A percentile compares a stretch with the other conserved stretches of the same genome.
Evolutionary conservation across 2,797 vertebrate species (phyloP).

Genomic region (Mycteria americana): DNA sequence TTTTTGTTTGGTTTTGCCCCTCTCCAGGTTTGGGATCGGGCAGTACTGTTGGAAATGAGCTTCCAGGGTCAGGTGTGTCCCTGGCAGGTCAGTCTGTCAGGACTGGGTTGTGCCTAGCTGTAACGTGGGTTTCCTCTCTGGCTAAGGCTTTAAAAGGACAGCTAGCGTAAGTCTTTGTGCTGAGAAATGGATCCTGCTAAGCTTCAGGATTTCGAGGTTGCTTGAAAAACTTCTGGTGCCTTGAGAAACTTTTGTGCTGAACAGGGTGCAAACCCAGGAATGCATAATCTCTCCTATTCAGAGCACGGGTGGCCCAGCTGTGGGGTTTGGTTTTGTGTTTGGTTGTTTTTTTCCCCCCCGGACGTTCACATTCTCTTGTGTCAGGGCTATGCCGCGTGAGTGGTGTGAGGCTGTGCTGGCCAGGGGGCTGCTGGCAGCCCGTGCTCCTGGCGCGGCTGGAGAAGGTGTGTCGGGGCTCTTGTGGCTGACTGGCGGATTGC

Average conservation of each 20-base stretch:
- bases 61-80: not conserved
- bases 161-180: not conserved
- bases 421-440: not conserved
- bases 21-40: not conserved
- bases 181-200: not conserved
- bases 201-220: not conserved
- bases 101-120: not conserved
- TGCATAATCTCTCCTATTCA: not conserved
- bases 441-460: not conserved
- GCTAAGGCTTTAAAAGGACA: not conserved
- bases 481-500: not conserved
- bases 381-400: accelerated
- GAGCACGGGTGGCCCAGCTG: not conserved
- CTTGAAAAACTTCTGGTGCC: not conserved
- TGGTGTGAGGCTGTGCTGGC: not conserved
- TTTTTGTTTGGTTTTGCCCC: not conserved
- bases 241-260: not conserved
- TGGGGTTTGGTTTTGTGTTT: too few species aligned
- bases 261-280: not conserved
- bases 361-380: accelerated
- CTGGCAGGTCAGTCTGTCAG: not conserved
- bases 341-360: not conserved
- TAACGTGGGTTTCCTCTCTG: not conserved
- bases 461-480: accelerated
- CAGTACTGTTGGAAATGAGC: not conserved